A percentile compares a stretch with the other conserved stretches of the same genome.
Conservation (phyloP, 2,888 invertebrate genomes). For the Unio pictorum region DNA sequence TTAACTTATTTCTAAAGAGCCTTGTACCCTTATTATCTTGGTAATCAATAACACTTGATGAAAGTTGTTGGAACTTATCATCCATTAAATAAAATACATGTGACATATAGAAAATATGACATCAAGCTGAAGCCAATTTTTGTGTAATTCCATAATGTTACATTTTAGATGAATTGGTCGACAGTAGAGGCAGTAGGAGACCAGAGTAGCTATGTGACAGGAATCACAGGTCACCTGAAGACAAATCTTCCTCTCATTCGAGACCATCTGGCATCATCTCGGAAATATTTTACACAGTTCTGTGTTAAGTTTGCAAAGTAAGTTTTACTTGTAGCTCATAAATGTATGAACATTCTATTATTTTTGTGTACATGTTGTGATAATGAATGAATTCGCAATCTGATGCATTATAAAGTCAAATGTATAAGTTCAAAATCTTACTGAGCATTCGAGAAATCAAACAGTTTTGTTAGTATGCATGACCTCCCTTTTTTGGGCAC, state of each 20-base stretch:
- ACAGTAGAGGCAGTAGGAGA: slow-evolving; percentile 95
- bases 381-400: not conserved
- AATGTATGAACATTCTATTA: not conserved
- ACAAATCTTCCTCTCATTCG: slow-evolving; percentile 90
- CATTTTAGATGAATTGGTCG: slow-evolving; percentile 86
- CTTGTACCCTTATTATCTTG: too few relatives aligned
- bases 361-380: not conserved
- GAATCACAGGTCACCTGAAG: slow-evolving; percentile 88
- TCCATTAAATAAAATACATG: too few relatives aligned
- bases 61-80: too few relatives aligned
- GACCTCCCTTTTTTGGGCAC: too few relatives aligned
- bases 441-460: too few relatives aligned
- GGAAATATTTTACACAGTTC: slow-evolving; percentile 98
- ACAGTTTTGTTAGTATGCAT: too few relatives aligned
- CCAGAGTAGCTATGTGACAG: slow-evolving; percentile 94
- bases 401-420: too few relatives aligned
- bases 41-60: too few relatives aligned
- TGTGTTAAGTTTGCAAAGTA: slow-evolving; percentile 94
- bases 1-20: too few relatives aligned
- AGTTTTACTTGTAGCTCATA: slow-evolving; percentile 32
- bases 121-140: not conserved
- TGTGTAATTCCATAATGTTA: not conserved
- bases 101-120: not conserved
- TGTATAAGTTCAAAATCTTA: too few relatives aligned
- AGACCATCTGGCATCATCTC: slow-evolving; percentile 89